Conservation (phyloP, 1,140 invertebrate genomes). For the Linepithema humile region DNA sequence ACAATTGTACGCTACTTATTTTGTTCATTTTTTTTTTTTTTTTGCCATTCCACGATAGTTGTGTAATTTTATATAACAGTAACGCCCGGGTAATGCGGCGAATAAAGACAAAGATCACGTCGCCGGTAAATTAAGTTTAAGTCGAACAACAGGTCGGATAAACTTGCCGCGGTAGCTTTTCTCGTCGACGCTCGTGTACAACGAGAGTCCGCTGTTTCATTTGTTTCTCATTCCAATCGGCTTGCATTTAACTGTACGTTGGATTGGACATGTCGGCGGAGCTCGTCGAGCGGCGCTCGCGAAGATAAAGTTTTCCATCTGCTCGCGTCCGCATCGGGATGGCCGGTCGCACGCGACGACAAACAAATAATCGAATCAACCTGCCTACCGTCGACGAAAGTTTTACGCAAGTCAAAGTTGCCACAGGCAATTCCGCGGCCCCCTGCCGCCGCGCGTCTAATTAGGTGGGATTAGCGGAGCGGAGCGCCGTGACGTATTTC, state of each 20-base stretch:
- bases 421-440: slow-evolving; percentile 25
- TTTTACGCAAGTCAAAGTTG: slow-evolving; percentile 55
- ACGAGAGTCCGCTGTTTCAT: not conserved
- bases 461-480: slow-evolving; percentile 45
- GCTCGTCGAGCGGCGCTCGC: not conserved
- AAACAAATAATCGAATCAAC: slow-evolving; percentile 60
- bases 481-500: not conserved
- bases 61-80: too few relatives aligned
- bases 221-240: not conserved
- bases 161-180: slow-evolving; percentile 26
- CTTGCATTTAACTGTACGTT: not conserved
- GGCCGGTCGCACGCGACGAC: not conserved
- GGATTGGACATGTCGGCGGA: not conserved
- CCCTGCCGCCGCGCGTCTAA: slow-evolving; percentile 51
- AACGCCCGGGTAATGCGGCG: not conserved
- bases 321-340: not conserved
- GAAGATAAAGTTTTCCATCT: slow-evolving; percentile 40
- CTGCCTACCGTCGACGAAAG: slow-evolving; percentile 12
- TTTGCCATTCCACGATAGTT: too few relatives aligned
- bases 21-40: too few relatives aligned
- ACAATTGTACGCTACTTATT: too few relatives aligned
- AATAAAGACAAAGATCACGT: slow-evolving; percentile 11
- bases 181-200: not conserved
- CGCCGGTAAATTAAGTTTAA: slow-evolving; percentile 34
- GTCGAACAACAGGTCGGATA: slow-evolving; percentile 14